Evolutionary conservation across 2,888 invertebrate genomes (phyloP), one percentile per base, ranked within the genome.

Genomic region (Sarcophaga subvicina): DNA sequence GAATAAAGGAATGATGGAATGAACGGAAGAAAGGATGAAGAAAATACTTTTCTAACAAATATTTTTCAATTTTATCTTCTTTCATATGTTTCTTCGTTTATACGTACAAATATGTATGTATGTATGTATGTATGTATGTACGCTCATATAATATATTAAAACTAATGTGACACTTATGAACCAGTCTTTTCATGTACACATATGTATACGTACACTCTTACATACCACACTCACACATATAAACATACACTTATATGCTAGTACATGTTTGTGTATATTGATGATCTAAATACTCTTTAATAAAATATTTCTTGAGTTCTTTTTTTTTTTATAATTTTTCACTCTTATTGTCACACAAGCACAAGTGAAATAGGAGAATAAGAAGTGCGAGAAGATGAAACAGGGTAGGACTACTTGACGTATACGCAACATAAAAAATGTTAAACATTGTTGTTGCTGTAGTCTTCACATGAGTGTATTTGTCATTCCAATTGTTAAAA

Each of bases 251-350:
- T 20, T 70, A 17, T 47, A 45, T 25, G 11, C 6, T 37, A 6
- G 6, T 37, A 54, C 20, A 37, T 75, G 60, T 49, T 67, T 49
- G 49, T 83, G 22, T 80, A 45, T 20, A 76, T 80, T 73, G 78
- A 78, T 73, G 78, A 78, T 83, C 73, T 73, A 75, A 79, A 83
- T 66, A 66, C 37, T 47, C 45, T 80, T 83, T 80, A 85, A 85
- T 87, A 82, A 80, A 82, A 85, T 72, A 72, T 72, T 72, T 73
- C 37, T 54, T 45, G 63, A 64, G 2, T 70, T 84, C 67, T 81
- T 59, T 66, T 22, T 66, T 22, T n/a, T 63, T 17, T 69, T 20
- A 37, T 37, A 1, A 37, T 73, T 73, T 11, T 49, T 14, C 49
- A 1, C 4, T 49, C 14, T 49, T 14, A 49, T 49, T 14, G 11